Base-by-base conservation (phyloP, 2,888 invertebrate genomes). In the Protula sp. region DNA sequence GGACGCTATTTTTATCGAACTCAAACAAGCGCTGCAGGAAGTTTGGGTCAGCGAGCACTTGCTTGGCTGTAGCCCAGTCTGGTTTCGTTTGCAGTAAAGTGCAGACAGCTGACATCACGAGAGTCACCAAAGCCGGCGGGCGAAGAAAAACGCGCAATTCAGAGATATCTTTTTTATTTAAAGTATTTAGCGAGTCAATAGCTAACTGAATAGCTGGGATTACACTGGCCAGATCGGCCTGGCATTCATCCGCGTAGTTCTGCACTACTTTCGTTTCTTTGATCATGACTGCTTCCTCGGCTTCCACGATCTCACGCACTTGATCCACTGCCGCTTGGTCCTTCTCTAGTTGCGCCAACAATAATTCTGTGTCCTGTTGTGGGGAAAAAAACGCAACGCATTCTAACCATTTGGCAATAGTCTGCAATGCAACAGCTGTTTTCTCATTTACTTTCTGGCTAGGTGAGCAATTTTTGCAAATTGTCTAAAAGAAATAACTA, bases 241-340 rank as follows among this genome's bases (percentile, higher is more conserved):
- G 74, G 68, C 80, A 81, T 63, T 79, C 78, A 68, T 76, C 74
- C 30, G 80, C 80, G 62, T 81, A 81, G 52, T 78, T 69, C 65
- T 80, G 76, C 26, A 81, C 80, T 55, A 79, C 72, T 66, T 77
- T 71, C 14, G 79, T 77, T 64, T 81, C 81, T 60, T 72, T 70
- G 59, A 74, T 70, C 79, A 81, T 80, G 54, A 77, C 73, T 24
- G 65, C 65, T 62, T 81, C 79, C 61, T 81, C 80, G 30, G 73
- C 69, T 58, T 73, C 73, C 26, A 81, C 81, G 47, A 81, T 80
- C 57, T 72, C 72, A 27, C 74, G 68, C 4, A 81, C 79, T 67
- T 81, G 73, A 59, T 78, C 74, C 47, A 78, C 80, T 1, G 79
- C 80, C 56, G 71, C 73, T 60, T 75, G 72, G 63, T 81, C 80